phyloP scores from a whole-genome alignment of 2,888 invertebrate species.

The Loripinus fragilis region DNA sequence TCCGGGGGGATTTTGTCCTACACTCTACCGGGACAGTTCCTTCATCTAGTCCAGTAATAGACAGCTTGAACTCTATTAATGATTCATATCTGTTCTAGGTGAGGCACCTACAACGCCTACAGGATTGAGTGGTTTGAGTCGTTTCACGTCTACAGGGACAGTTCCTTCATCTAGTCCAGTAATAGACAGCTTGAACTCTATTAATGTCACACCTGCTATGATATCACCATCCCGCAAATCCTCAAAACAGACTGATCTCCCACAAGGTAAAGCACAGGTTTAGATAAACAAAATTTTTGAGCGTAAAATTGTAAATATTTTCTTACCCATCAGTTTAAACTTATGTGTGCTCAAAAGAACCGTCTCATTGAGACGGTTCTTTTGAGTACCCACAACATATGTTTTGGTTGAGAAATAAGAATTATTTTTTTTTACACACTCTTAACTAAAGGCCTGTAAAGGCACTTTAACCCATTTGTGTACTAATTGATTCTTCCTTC shows the following conservation, averaged over 20 bases:
- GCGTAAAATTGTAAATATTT: too few relatives aligned
- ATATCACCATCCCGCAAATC: constrained; percentile 70
- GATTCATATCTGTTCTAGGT: constrained; percentile 58
- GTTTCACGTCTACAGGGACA: constrained; percentile 67
- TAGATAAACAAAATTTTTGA: too few relatives aligned
- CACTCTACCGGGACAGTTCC: constrained; percentile 57
- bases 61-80: constrained; percentile 87
- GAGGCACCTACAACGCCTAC: constrained; percentile 66
- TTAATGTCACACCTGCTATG: constrained; percentile 87
- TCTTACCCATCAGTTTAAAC: too few relatives aligned
- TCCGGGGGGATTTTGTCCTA: too few relatives aligned
- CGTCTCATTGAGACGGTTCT: too few relatives aligned
- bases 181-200: constrained; percentile 86
- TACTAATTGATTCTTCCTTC: too few relatives aligned
- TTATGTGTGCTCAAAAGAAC: too few relatives aligned
- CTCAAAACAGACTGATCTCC: constrained; percentile 47
- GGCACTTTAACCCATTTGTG: too few relatives aligned
- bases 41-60: constrained; percentile 56
- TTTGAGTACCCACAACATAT: too few relatives aligned
- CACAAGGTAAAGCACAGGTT: constrained; percentile 5
- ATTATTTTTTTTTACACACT: too few relatives aligned
- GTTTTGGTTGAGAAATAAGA: too few relatives aligned
- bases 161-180: constrained; percentile 56
- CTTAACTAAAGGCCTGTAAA: too few relatives aligned
- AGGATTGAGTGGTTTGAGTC: constrained; percentile 75